Conservation (phyloP, 2,888 invertebrate species). For the Papilio gigon region DNA sequence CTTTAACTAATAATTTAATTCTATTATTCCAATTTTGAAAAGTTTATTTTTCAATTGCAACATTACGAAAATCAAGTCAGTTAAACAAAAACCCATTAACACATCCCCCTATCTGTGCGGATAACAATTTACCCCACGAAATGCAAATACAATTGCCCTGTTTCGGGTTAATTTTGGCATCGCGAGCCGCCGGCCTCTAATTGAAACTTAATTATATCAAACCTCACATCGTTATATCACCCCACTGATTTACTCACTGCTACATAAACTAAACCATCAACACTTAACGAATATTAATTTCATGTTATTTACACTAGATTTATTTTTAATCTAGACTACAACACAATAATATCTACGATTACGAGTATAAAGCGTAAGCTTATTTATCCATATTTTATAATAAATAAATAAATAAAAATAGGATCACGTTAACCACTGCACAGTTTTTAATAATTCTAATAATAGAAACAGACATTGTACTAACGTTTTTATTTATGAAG, state of each 20-base stretch:
- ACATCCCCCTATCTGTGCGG: constrained; percentile 40
- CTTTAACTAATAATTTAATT: too few relatives aligned
- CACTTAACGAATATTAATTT: neutral
- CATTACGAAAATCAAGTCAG: neutral
- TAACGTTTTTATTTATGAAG: too few relatives aligned
- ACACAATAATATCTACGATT: neutral
- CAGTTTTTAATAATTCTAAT: too few relatives aligned
- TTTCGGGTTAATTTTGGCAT: constrained; percentile 25
- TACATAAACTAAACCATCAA: constrained; percentile 3
- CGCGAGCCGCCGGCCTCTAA: constrained; percentile 24
- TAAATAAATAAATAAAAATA: too few relatives aligned
- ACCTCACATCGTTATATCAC: constrained; percentile 6
- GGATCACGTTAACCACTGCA: too few relatives aligned
- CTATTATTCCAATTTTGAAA: too few relatives aligned
- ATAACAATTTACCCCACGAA: constrained; percentile 40
- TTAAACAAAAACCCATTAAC: constrained; percentile 22
- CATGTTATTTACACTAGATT: neutral
- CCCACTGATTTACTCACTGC: constrained; percentile 5
- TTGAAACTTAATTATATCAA: constrained; percentile 33
- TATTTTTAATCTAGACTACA: neutral
- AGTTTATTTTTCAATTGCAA: neutral
- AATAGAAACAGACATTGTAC: too few relatives aligned
- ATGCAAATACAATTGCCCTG: constrained; percentile 28
- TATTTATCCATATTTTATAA: too few relatives aligned
- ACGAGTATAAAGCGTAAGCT: too few relatives aligned